These are phyloP conservation scores for Crypturellus tataupa DNA, from an alignment of 2,797 vertebrate genomes.

Conservation along the genomic window DNA sequence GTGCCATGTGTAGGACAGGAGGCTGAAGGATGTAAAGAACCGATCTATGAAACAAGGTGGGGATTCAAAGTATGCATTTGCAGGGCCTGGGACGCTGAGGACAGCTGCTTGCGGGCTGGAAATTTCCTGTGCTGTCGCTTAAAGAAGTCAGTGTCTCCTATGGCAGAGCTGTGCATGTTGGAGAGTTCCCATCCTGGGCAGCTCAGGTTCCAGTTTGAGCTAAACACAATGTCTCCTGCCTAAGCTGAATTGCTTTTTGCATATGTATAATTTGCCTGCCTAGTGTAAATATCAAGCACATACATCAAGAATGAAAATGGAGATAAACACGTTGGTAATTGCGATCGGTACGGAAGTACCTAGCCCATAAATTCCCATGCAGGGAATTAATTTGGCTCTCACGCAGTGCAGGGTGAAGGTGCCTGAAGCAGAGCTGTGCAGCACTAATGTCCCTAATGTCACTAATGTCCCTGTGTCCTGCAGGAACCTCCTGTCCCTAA, in stretches of 20 bases:
- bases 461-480: not conserved
- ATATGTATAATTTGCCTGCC: not conserved
- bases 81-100: not conserved
- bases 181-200: fast-evolving
- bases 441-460: not conserved
- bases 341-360: not conserved
- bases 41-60: not conserved
- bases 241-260: not conserved
- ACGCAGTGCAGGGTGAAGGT: not conserved
- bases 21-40: not conserved
- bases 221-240: not conserved
- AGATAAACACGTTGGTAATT: not conserved
- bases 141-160: not conserved
- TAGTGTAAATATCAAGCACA: not conserved
- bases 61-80: not conserved
- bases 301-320: not conserved
- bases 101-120: not conserved
- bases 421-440: not conserved
- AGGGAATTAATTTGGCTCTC: not conserved
- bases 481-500: not conserved
- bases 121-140: not conserved
- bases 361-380: not conserved
- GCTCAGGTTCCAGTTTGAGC: not conserved
- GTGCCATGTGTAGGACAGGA: not conserved
- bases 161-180: fast-evolving